Conservation (phyloP, 1,140 invertebrate genomes). For the Brachionus paranguensis region DNA sequence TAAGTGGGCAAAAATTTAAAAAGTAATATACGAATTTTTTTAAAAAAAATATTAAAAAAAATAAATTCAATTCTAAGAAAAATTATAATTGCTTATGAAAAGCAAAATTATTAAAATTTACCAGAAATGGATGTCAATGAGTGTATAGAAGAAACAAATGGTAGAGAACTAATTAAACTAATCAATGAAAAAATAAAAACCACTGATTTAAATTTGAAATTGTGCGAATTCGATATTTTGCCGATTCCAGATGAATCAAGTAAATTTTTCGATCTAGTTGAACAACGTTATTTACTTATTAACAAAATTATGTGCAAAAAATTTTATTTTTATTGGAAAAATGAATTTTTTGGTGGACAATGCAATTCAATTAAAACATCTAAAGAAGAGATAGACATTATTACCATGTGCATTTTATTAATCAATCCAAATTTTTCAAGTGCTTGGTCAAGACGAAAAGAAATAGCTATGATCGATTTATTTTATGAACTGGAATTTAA, state of each 20-base stretch:
- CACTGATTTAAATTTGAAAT: not conserved
- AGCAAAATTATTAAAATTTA: not conserved
- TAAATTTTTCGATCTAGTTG: not conserved
- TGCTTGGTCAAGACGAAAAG: conserved; percentile 30
- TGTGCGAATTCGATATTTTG: not conserved
- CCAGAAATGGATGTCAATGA: not conserved
- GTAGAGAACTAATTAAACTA: not conserved
- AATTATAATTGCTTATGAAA: not conserved
- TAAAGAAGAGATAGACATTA: not conserved
- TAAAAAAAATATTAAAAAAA: too few relatives aligned
- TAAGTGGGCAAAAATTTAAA: too few relatives aligned
- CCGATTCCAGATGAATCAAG: not conserved
- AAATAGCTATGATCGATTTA: not conserved
- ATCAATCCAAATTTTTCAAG: conserved; percentile 22
- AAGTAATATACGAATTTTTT: too few relatives aligned
- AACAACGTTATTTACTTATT: not conserved
- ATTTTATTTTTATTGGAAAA: conserved; percentile 2
- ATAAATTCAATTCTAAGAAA: not conserved
- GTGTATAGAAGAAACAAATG: not conserved
- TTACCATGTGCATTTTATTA: not conserved
- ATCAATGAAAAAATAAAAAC: not conserved
- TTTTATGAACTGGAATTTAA: conserved; percentile 6
- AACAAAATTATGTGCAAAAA: conserved; percentile 7
- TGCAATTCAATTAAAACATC: not conserved
- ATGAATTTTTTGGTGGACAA: not conserved